Evolutionary conservation across 1,140 invertebrate species (phyloP).

Genomic region (Anadara kagoshimensis): DNA sequence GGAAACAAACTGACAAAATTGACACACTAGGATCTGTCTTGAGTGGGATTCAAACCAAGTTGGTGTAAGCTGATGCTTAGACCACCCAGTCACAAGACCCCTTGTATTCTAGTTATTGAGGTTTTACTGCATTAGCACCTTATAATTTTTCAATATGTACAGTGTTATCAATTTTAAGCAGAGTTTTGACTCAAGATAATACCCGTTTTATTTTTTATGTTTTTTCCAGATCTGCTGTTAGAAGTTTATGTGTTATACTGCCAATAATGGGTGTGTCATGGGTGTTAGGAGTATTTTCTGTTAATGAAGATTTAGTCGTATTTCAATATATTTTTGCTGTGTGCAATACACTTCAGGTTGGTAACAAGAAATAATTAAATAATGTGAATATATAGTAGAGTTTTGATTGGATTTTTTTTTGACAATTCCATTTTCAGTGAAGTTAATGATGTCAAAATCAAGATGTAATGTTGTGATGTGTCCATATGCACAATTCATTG

Average conservation of each 20-base stretch:
- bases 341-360: conserved; percentile 63
- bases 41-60: too few species aligned
- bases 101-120: neutral
- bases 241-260: conserved; percentile 49
- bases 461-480: neutral
- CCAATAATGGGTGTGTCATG: conserved; percentile 61
- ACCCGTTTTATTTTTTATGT: neutral
- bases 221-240: conserved; percentile 45
- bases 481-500: neutral
- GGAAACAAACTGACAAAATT: too few species aligned
- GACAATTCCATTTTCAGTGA: neutral
- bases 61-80: too few species aligned
- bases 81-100: too few species aligned
- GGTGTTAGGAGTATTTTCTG: conserved; percentile 61
- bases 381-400: neutral
- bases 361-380: neutral
- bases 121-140: neutral
- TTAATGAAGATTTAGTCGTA: conserved; percentile 54
- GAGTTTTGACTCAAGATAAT: too few species aligned
- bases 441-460: neutral
- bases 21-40: too few species aligned
- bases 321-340: conserved; percentile 67
- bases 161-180: neutral
- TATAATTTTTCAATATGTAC: conserved; percentile 4
- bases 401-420: neutral